phyloP scores from a whole-genome alignment of 2,888 invertebrate species.

The Epinotia bilunana region DNA sequence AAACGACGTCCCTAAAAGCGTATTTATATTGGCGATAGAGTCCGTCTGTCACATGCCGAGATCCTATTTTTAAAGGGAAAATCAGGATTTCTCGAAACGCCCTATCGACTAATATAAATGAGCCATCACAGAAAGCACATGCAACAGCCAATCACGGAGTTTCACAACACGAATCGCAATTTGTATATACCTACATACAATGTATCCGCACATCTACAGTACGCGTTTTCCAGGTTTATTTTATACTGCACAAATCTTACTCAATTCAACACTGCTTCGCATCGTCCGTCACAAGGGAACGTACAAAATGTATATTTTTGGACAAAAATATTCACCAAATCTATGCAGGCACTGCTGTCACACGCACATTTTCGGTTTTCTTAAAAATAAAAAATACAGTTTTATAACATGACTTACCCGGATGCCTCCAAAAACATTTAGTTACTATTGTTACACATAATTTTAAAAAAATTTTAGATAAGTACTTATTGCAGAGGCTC shows the following conservation, averaged over 20 bases:
- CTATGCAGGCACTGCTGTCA: background rate
- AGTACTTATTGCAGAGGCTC: too few species aligned
- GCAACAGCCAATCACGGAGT: background rate
- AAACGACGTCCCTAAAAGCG: background rate
- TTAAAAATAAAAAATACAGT: background rate
- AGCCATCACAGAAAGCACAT: conserved; percentile 8
- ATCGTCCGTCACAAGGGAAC: background rate
- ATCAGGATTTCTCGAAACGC: background rate
- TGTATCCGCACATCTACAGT: conserved; percentile 11
- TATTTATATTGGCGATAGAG: background rate
- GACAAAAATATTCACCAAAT: background rate
- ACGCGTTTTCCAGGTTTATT: background rate
- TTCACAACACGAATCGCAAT: conserved; percentile 11
- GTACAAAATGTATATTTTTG: background rate
- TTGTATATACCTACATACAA: conserved; percentile 14
- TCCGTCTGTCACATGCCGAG: background rate
- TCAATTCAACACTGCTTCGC: background rate
- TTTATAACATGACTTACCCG: conserved; percentile 3
- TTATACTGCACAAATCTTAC: conserved; percentile 7
- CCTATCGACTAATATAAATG: conserved; percentile 1
- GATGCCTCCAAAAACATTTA: background rate
- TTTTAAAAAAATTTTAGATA: too few species aligned
- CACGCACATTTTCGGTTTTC: conserved; percentile 10
- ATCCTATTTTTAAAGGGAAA: background rate
- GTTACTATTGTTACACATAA: background rate